phyloP scores from a whole-genome alignment of 2,113 vertebrate species.

The Chinchilla lanigera region DNA sequence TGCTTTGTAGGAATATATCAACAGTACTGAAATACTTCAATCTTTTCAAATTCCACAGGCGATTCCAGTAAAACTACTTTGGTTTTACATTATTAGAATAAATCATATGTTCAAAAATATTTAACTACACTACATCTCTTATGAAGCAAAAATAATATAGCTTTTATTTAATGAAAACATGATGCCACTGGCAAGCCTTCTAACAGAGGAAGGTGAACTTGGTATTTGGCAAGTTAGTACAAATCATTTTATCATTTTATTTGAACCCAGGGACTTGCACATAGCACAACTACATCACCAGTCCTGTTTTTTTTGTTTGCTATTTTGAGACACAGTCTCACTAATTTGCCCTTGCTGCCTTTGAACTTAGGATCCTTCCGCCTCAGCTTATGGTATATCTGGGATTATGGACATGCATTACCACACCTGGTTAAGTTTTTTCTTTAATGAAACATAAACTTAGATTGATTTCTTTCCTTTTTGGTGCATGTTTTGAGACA shows the following conservation, averaged over 20 bases:
- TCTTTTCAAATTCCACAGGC: not conserved
- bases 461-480: not conserved
- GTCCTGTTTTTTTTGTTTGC: not conserved
- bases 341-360: not conserved
- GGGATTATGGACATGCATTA: not conserved
- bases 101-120: not conserved
- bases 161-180: not conserved
- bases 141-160: not conserved
- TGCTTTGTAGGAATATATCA: not conserved
- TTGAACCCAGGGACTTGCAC: not conserved
- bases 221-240: not conserved
- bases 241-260: not conserved
- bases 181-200: not conserved
- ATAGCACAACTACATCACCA: not conserved
- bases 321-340: not conserved
- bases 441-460: constrained; percentile 11
- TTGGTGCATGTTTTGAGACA: not conserved
- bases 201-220: not conserved
- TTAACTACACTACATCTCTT: not conserved
- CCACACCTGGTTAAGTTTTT: not conserved
- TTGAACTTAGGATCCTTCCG: not conserved
- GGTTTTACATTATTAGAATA: not conserved
- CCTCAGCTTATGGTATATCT: not conserved
- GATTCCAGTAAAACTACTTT: not conserved
- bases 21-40: not conserved